phyloP scores from a whole-genome alignment of 2,113 vertebrate species.

The Circaetus cinerascens region DNA sequence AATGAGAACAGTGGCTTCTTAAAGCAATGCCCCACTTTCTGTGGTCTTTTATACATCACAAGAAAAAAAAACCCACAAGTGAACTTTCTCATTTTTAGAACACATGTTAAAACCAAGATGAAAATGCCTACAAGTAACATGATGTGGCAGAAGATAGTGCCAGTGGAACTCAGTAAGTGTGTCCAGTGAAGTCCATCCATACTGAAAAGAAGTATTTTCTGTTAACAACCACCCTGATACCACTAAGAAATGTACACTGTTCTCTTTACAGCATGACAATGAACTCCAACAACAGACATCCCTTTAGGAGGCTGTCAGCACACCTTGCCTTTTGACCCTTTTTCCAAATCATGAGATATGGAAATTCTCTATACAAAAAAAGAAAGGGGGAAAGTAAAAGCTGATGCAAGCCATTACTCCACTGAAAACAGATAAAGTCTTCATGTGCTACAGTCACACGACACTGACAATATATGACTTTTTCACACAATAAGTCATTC shows the following conservation, averaged over 20 bases:
- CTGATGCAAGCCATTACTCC: background rate
- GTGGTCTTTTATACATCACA: background rate
- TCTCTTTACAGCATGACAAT: background rate
- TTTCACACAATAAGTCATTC: background rate
- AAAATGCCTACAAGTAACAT: background rate
- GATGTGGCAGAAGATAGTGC: background rate
- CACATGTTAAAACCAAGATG: background rate
- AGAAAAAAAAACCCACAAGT: background rate
- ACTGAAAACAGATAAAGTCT: background rate
- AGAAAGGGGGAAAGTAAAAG: no score
- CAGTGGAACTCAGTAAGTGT: background rate
- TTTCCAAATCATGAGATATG: background rate
- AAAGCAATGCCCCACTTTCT: background rate
- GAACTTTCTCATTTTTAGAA: background rate
- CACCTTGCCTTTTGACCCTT: background rate
- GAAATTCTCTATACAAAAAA: background rate
- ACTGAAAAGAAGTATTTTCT: background rate
- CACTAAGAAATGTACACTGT: background rate
- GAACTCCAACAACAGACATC: background rate
- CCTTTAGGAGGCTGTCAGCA: background rate
- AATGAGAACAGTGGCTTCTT: background rate
- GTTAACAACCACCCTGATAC: background rate
- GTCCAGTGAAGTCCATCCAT: background rate
- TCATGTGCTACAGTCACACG: background rate
- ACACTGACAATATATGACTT: background rate